Evolutionary conservation across 2,888 invertebrate species (phyloP).

Genomic region (Ormyrus thymus): DNA sequence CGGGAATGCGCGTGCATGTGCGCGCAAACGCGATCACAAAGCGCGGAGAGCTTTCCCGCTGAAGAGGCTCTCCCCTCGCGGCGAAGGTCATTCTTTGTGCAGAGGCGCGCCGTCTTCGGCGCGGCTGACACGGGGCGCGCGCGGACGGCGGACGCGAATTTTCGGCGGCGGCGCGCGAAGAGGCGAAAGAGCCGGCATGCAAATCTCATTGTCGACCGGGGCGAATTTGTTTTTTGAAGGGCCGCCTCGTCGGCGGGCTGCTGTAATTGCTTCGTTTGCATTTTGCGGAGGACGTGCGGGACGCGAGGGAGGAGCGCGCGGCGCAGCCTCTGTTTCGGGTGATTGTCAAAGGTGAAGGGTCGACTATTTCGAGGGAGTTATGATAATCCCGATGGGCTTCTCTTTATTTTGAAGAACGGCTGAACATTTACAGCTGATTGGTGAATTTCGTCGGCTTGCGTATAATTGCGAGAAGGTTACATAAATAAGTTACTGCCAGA

Average conservation of each 20-base stretch:
- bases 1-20: neutral
- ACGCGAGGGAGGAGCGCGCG: neutral
- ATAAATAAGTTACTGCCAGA: no score
- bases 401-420: no score
- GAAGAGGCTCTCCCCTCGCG: slow-evolving; percentile 28
- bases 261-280: slow-evolving; percentile 39
- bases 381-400: no score
- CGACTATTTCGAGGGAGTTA: no score
- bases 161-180: neutral
- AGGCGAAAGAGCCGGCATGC: slow-evolving; percentile 8
- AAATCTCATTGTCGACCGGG: slow-evolving; percentile 24
- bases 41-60: slow-evolving; percentile 38
- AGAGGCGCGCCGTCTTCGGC: neutral
- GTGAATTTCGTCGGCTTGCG: no score
- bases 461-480: no score
- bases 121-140: slow-evolving; percentile 13
- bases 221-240: slow-evolving; percentile 4
- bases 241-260: neutral
- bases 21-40: slow-evolving; percentile 17
- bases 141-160: neutral
- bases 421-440: no score
- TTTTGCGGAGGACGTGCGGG: slow-evolving; percentile 4
- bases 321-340: no score
- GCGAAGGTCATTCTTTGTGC: slow-evolving; percentile 54
- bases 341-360: no score